These are phyloP conservation scores for Agelas oroides DNA, from an alignment of 37 sponge, comb jelly and placozoan species.

Conservation along the genomic window DNA sequence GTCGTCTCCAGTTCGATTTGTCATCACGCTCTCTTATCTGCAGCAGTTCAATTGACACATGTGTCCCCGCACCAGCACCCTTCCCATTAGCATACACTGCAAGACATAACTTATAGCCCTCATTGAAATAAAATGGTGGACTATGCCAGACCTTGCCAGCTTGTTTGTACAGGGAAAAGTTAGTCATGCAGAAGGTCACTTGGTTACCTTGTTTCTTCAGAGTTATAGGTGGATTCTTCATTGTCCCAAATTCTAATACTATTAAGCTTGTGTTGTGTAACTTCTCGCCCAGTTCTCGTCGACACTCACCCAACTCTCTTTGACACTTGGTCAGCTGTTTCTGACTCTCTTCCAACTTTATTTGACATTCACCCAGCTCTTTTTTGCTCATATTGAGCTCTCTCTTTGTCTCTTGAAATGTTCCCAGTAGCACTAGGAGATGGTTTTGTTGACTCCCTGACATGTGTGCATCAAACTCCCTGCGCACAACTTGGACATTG, in stretches of 20 bases:
- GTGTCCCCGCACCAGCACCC: slow-evolving; percentile 18
- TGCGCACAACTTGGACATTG: not conserved
- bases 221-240: too few relatives aligned
- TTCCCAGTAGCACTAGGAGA: not conserved
- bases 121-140: not conserved
- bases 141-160: slow-evolving; percentile 7
- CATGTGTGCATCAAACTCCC: not conserved
- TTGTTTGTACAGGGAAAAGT: not conserved
- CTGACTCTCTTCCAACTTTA: too few relatives aligned
- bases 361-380: not conserved
- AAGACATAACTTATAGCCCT: slow-evolving; percentile 26
- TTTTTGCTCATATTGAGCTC: not conserved
- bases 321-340: too few relatives aligned
- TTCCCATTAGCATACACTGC: slow-evolving; percentile 4
- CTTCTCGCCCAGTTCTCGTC: too few relatives aligned
- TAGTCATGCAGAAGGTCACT: not conserved
- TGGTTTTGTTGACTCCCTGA: not conserved
- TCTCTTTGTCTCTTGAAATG: not conserved
- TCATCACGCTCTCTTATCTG: too few relatives aligned
- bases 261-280: too few relatives aligned
- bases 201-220: too few relatives aligned
- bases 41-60: slow-evolving; percentile 2
- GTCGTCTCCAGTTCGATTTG: too few relatives aligned
- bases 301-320: too few relatives aligned
- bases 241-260: too few relatives aligned